Percentiles rank a stretch among this genome's conserved stretches.
Evolutionary conservation across 1,140 invertebrate species (phyloP).

Genomic region (Nylanderia fulva): DNA sequence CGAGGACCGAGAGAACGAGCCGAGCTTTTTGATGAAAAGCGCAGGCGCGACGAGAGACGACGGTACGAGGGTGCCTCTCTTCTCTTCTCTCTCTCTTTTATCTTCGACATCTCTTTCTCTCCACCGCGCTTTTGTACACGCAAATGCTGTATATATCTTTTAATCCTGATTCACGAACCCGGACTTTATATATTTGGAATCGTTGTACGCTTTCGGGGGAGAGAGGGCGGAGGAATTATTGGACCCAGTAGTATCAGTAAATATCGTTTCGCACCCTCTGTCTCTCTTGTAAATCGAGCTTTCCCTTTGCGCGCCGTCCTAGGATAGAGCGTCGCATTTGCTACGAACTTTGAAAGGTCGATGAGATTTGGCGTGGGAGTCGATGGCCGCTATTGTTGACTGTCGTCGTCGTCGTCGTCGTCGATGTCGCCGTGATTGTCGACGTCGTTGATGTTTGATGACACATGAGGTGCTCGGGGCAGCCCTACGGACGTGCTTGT

Average conservation of each 20-base stretch:
- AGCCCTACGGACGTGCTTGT: conserved; percentile 29
- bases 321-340: background rate
- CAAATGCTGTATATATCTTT: conserved; percentile 10
- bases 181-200: conserved; percentile 8
- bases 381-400: conserved; percentile 30
- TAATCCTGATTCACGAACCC: conserved; percentile 16
- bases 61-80: background rate
- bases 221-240: background rate
- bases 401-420: conserved; percentile 17
- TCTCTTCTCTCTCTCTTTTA: background rate
- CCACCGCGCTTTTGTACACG: background rate
- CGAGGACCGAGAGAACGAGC: conserved; percentile 73
- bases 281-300: background rate
- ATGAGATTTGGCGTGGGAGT: conserved; percentile 44
- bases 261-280: background rate
- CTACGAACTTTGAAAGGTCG: conserved; percentile 30
- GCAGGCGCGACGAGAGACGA: conserved; percentile 60
- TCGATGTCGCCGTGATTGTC: conserved; percentile 49
- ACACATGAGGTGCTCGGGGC: conserved; percentile 45
- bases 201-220: background rate
- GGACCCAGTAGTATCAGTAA: conserved; percentile 1
- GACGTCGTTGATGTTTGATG: conserved; percentile 57
- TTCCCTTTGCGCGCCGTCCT: conserved; percentile 7
- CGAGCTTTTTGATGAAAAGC: conserved; percentile 66
- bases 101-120: background rate